A percentile compares a stretch with the other conserved stretches of the same genome.
phyloP scores from a whole-genome alignment of 1,140 invertebrate species.

The Bombus superbus region DNA sequence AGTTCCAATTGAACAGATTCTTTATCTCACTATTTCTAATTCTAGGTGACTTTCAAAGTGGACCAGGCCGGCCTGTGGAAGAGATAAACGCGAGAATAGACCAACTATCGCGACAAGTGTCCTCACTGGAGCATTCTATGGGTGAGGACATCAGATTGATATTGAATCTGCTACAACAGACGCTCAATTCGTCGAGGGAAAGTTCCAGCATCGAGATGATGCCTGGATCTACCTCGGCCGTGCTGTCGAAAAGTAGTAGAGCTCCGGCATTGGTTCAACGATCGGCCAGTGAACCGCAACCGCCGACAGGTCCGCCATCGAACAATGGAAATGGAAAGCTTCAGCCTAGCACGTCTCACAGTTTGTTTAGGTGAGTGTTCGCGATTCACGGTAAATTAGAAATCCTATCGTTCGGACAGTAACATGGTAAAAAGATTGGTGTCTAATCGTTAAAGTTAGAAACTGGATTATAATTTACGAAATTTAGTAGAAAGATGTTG shows the following conservation, averaged over 20 bases:
- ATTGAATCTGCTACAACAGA: constrained; percentile 85
- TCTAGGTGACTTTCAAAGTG: constrained; percentile 80
- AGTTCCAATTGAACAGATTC: neutral
- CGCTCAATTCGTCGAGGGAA: constrained; percentile 79
- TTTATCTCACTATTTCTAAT: constrained; percentile 1
- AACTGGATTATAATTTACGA: too few species aligned
- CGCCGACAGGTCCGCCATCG: constrained; percentile 81
- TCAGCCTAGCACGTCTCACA: constrained; percentile 79
- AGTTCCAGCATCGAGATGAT: constrained; percentile 80
- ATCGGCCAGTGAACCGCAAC: constrained; percentile 85
- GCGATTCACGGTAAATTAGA: neutral
- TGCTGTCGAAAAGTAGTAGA: constrained; percentile 75
- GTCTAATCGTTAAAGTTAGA: neutral
- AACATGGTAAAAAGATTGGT: neutral
- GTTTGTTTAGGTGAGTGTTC: constrained; percentile 76
- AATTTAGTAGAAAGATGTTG: too few species aligned
- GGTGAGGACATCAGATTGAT: constrained; percentile 87
- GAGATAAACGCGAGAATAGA: constrained; percentile 86
- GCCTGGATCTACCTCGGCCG: constrained; percentile 79
- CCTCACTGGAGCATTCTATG: constrained; percentile 86
- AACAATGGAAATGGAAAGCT: constrained; percentile 77
- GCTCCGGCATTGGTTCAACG: constrained; percentile 84
- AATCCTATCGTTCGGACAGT: neutral
- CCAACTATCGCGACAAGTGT: constrained; percentile 85
- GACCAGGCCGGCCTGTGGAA: constrained; percentile 81